Percentiles rank a stretch among this genome's conserved stretches.
These are phyloP conservation scores for Nerophis ophidion DNA, from an alignment of 2,113 vertebrate genomes.

Conservation along the genomic window DNA sequence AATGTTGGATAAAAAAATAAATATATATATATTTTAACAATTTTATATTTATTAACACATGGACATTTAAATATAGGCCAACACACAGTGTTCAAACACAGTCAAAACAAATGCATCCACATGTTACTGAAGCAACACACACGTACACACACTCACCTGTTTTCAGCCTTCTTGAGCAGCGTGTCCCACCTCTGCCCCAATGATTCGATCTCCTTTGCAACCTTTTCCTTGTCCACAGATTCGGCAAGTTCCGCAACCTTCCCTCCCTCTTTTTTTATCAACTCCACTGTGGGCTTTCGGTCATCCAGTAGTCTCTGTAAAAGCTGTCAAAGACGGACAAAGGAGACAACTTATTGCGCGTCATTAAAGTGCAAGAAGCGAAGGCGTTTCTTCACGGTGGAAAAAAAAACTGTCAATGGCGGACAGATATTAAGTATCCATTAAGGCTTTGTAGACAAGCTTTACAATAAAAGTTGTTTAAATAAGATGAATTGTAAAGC, in stretches of 20 bases:
- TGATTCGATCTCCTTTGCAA: constrained; percentile 83
- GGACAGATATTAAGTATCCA: constrained; percentile 25
- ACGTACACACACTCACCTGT: constrained; percentile 70
- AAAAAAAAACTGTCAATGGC: constrained; percentile 48
- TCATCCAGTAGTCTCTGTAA: constrained; percentile 92
- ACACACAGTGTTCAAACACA: neutral
- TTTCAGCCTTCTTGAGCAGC: constrained; percentile 89
- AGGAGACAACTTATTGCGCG: constrained; percentile 39
- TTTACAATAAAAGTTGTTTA: constrained; percentile 45
- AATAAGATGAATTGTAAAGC: constrained; percentile 32
- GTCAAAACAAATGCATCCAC: neutral
- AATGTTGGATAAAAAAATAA: too few relatives aligned
- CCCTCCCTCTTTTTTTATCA: constrained; percentile 89
- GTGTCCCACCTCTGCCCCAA: constrained; percentile 88
- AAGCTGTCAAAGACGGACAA: constrained; percentile 74
- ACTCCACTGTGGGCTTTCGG: constrained; percentile 86
- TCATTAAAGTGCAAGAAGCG: constrained; percentile 20
- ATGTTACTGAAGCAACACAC: neutral
- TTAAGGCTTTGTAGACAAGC: constrained; percentile 36
- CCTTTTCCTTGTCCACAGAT: constrained; percentile 84
- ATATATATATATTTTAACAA: too few relatives aligned
- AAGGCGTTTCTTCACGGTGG: constrained; percentile 10
- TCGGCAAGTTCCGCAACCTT: constrained; percentile 88
- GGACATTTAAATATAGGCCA: neutral
- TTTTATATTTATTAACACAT: too few relatives aligned